Evolutionary conservation across 2,797 vertebrate species (phyloP), one percentile per base, ranked within the genome.

Genomic region (Trematomus bernacchii): DNA sequence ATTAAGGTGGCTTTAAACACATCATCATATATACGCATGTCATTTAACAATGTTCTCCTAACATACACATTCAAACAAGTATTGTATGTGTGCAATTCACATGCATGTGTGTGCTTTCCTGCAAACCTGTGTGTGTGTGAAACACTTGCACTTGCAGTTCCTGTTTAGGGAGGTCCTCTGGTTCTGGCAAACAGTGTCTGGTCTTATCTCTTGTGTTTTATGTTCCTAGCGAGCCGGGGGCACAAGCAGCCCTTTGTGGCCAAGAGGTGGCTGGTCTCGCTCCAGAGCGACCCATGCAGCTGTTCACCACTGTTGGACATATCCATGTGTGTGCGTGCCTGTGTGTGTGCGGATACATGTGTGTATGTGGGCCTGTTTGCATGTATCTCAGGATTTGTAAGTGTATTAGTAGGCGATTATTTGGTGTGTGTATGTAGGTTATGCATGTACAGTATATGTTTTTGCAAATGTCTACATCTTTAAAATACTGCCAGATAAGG

Each of bases 181-280:
- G 71, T 90, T 74, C 88, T 89, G 87, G 89, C 91, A 88, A 91
- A 91, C 89, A 90, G 77, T 93, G 89, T 92, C 89, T 92, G 86
- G 90, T 92, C 91, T 94, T 93, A 93, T 94, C 93, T 92, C 91
- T 93, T 90, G 86, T 93, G 90, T 93, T 93, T 94, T 93, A 94
- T 93, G 90, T 93, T 91, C 88, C 82, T 88, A 77, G 87, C 86
- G 80, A 87, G 85, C 80, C 62, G 75, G 82, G 89, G 92, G 86
- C 90, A 95, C 94, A 95, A 93, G 91, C 88, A 91, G 87, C 87
- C 85, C 94, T 94, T 95, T 95, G 93, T 95, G 94, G 91, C 89
- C 74, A 82, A 91, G 93, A 91, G 93, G 91, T 90, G 90, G 91
- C 92, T 94, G 93, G 92, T 93, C 86, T 80, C 54, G 59, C 79